Evolutionary conservation across 2,888 invertebrate genomes (phyloP).

Genomic region (Pseudococcus viburni): DNA sequence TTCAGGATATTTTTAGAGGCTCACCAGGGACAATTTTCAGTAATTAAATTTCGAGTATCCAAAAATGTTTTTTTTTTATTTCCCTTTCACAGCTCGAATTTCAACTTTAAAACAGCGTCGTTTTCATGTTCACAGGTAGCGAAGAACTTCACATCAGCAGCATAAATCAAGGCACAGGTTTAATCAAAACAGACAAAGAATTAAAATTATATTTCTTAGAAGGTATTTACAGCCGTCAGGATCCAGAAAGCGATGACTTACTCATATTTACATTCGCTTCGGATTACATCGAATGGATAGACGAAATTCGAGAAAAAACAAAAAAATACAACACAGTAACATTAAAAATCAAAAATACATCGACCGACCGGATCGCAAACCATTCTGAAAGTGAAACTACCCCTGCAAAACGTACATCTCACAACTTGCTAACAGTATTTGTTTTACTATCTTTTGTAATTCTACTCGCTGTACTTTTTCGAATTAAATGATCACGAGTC

Average conservation of each 20-base stretch:
- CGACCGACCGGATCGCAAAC: neutral
- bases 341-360: neutral
- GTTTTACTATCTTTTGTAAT: conserved; percentile 32
- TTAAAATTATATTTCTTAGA: conserved; percentile 30
- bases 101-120: no score
- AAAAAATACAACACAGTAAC: neutral
- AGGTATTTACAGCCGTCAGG: neutral
- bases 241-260: neutral
- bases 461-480: neutral
- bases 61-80: no score
- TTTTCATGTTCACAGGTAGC: no score
- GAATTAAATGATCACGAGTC: neutral
- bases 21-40: no score
- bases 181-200: neutral
- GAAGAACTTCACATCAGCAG: neutral
- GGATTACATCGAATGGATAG: conserved; percentile 33
- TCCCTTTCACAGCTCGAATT: no score
- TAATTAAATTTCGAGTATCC: no score
- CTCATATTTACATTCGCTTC: conserved; percentile 37
- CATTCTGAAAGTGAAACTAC: neutral
- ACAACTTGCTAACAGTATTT: neutral
- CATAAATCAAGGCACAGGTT: conserved; percentile 15
- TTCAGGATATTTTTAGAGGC: no score
- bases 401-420: neutral
- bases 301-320: conserved; percentile 13